Evolutionary conservation across 2,888 invertebrate genomes (phyloP), one percentile per base, ranked within the genome.

Genomic region (Baronia brevicornis): DNA sequence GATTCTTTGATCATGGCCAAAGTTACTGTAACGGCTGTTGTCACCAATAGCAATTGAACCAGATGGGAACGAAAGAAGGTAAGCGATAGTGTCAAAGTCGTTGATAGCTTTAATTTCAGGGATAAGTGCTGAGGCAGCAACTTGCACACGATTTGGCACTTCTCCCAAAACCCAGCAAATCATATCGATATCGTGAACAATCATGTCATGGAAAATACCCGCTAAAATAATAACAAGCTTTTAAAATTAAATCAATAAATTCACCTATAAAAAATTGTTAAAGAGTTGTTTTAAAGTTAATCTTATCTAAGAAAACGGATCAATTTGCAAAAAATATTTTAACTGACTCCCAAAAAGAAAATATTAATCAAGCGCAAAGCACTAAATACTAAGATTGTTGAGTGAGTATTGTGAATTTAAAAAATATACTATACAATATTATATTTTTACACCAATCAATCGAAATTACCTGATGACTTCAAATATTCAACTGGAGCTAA

Each of bases 171-270:
- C 60, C 88, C 89, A 90, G 36, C 88, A 87, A 4, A 87, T 60
- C 63, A 89, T 78, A 49, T 91, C 91, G 35, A 91, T 78, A 55
- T 91, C 91, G 46, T 91, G 91, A 1, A 91, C 89, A 33, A 88
- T 73, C 45, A 90, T 89, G 56, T 91, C 91, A 38, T 90, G 88
- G 60, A 89, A 90, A 17, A 91, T 88, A 6, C 89, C 89, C 44
- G 90, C 90, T 85, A 40, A n/a, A 36, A 41, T 25, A 24, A 22
- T 9, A 29, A 24, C 2, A 12, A 11, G 2, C 9, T 6, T n/a
- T n/a, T n/a, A n/a, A n/a, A n/a, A n/a, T n/a, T n/a, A n/a, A n/a
- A n/a, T n/a, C n/a, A n/a, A n/a, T n/a, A n/a, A n/a, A n/a, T n/a
- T n/a, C n/a, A n/a, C n/a, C n/a, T n/a, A n/a, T 22, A 18, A 8